These are phyloP conservation scores for Pachycephala philippinensis DNA, from an alignment of 2,113 vertebrate species.

Conservation along the genomic window DNA sequence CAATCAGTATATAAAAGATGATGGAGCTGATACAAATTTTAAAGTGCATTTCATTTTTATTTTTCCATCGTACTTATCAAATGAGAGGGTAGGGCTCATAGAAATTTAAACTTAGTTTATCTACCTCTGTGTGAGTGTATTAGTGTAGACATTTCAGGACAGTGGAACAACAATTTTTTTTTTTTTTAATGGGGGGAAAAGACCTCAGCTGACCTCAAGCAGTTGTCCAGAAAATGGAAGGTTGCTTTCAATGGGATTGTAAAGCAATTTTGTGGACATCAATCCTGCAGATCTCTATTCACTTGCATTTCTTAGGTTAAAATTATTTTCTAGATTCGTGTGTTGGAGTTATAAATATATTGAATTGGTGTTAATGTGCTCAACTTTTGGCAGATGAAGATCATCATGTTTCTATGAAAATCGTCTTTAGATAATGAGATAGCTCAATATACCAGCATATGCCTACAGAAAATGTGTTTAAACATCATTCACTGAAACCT, in stretches of 20 bases:
- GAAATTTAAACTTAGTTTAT: background rate
- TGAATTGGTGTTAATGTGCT: background rate
- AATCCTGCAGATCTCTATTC: background rate
- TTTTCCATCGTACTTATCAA: background rate
- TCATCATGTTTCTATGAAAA: conserved; percentile 29
- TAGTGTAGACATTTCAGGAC: background rate
- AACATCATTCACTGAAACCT: conserved; percentile 1
- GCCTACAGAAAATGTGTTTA: conserved; percentile 53
- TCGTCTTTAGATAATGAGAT: conserved; percentile 32
- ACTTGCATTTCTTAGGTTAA: background rate
- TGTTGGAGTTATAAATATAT: conserved; percentile 7
- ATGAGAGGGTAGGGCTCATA: background rate
- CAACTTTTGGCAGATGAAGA: conserved; percentile 26
- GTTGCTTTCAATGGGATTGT: background rate
- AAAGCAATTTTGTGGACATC: background rate
- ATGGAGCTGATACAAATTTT: background rate
- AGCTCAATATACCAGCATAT: conserved; percentile 34
- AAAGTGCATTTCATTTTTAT: background rate
- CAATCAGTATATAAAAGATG: background rate
- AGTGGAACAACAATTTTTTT: background rate
- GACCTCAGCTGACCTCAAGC: background rate
- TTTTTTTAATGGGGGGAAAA: background rate
- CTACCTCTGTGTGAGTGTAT: background rate
- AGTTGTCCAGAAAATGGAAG: background rate
- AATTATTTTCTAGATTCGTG: background rate